Evolutionary conservation across 2,797 vertebrate species (phyloP), one percentile per base, ranked within the genome.

Genomic region (Nothura maculosa): DNA sequence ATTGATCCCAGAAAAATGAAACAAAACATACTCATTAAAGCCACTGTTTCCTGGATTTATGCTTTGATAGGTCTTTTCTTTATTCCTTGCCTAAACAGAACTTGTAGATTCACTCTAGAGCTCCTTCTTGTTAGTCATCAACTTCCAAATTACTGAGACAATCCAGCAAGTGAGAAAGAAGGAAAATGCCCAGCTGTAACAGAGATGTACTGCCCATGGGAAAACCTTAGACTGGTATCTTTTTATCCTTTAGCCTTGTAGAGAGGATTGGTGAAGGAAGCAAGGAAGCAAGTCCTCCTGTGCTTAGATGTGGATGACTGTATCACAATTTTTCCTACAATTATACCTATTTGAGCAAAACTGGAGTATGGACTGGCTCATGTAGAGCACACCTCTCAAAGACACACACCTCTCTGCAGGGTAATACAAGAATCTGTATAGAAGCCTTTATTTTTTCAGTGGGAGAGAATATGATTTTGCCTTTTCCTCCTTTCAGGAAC

Each of bases 191-290:
- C 12, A 52, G 15, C 10, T 0, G 0, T 61, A 66, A 55, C 4
- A 62, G 38, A 75, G 30, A 24, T 52, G 7, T 2, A 0, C 27
- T 63, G 32, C 9, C 12, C 14, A 16, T 1, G 1, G 0, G 1
- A 79, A 48, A 42, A 18, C 3, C 12, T 77, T 38, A 68, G 22
- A 55, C 20, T 15, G 34, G 22, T 2, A 50, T 68, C 75, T 55
- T 54, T 69, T 21, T 12, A 52, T 87, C 20, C 9, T 27, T 14
- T 66, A 74, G 1, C 2, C 30, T 30, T 10, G 2, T 22, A 57
- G 32, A 81, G 7, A 5, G 27, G 13, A 80, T 74, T 89, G 63
- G 63, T 17, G 38, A 66, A 66, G 30, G 30, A 64, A n/a, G 27
- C 21, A 15, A 64, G 28, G 19, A 30, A 47, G 22, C 11, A n/a